Evolutionary conservation across 2,888 invertebrate species (phyloP), one percentile per base, ranked within the genome.

Genomic region (Chamaedrilus cognettii): DNA sequence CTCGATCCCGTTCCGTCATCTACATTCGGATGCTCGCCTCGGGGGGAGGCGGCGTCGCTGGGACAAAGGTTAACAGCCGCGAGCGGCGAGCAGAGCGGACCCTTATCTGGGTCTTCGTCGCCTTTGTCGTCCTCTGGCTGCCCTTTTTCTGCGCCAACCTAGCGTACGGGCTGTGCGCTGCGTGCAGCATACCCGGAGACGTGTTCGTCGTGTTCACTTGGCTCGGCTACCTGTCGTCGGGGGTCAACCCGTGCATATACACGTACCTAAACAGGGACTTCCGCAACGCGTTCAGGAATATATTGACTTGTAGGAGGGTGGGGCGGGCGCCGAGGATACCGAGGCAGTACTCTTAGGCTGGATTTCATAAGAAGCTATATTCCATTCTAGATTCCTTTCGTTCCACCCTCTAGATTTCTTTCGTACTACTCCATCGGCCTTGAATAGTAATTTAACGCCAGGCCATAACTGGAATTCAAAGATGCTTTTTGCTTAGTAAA

Each of bases 31-130:
- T 70, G 64, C 34, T 71, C 1, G 65, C 70, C 3, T 30, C 35
- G 11, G 23, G 59, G 0, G 51, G 64, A 19, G 68, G 68, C 3
- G 33, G 55, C 35, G 59, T 70, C 3, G n/a, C n/a, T n/a, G n/a
- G n/a, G n/a, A n/a, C n/a, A n/a, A 72, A 72, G 34, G 7, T 68
- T 1, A 72, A 72, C 65, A 66, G 66, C 28, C 62, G 70, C 1
- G 72, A 73, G 42, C 26, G 72, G 26, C 61, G 73, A 19, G 73
- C 73, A 1, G 73, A 73, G 66, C 52, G 63, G 50, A 73, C 73
- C 7, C 64, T 73, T 1, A 72, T 73, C 19, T 73, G 73, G 73
- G 73, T 73, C n/a, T 72, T 73, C 61, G 73, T 66, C 11, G 70
- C 70, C 58, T 73, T 73, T 60, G 72, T 72, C 19, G 71, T 61